These are phyloP conservation scores for Sylvietta virens DNA, from an alignment of 2,113 vertebrate species.

Conservation along the genomic window DNA sequence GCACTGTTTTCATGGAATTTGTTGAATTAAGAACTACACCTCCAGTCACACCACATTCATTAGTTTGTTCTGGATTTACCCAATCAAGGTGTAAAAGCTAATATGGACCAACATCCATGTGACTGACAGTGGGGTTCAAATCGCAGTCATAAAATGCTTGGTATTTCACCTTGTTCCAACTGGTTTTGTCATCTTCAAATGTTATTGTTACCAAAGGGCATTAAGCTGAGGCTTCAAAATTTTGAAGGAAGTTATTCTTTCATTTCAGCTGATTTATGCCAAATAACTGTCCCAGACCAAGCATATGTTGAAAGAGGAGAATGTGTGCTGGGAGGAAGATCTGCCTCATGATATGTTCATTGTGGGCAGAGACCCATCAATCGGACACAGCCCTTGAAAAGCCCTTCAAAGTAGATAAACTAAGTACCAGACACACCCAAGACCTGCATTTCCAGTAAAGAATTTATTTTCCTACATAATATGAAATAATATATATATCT, in stretches of 20 bases:
- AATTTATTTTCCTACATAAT: not conserved
- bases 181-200: not conserved
- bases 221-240: not conserved
- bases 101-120: not conserved
- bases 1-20: not conserved
- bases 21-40: not conserved
- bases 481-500: not conserved
- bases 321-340: conserved; percentile 7
- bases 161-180: not conserved
- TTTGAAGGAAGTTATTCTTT: conserved; percentile 9
- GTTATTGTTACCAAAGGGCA: not conserved
- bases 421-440: conserved; percentile 24
- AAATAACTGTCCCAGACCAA: conserved; percentile 20
- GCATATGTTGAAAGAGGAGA: conserved; percentile 41
- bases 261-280: conserved; percentile 5
- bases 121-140: not conserved
- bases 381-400: not conserved
- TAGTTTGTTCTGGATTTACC: not conserved
- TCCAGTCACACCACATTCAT: not conserved
- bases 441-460: not conserved
- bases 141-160: not conserved
- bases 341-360: not conserved
- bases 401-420: not conserved
- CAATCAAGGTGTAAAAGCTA: not conserved
- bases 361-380: conserved; percentile 1